Base-by-base conservation (phyloP, 2,113 vertebrate species). In the Thalassoma bifasciatum region DNA sequence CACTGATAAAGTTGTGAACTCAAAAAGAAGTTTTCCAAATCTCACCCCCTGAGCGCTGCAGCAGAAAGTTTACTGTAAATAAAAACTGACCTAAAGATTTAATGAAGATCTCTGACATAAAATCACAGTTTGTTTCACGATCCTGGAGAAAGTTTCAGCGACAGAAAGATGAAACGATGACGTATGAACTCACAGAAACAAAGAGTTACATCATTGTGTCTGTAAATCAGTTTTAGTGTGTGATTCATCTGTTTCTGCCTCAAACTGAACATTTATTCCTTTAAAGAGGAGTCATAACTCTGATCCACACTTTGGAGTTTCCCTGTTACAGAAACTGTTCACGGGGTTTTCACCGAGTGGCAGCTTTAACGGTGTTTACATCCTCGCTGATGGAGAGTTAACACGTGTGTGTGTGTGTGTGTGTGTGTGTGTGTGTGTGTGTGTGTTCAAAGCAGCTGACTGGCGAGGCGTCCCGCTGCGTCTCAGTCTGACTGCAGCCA, bases 381-480 rank as follows among this genome's bases (percentile, higher is more conserved):
- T 49, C 71, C 61, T n/a, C n/a, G n/a, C n/a, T n/a, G n/a, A n/a
- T n/a, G n/a, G n/a, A n/a, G n/a, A n/a, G n/a, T n/a, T n/a, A n/a
- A n/a, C n/a, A n/a, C n/a, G 23, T 24, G 6, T 8, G 6, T 30
- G 5, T 14, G 5, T 30, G 84, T 70, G 79, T 22, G 76, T 79
- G 71, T 65, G 66, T 46, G 37, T 64, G 71, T 37, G 60, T 62
- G 30, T 60, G 75, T 58, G 65, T 76, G 72, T 84, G 83, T 77
- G 83, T 66, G 72, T 14, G 54, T 80, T 76, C 30, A 87, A 88
- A 89, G 88, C 58, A 81, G 87, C 88, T 79, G 87, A 88, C 78
- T 88, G 89, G 89, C 76, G 68, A 79, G 84, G 87, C 46, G 66
- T 74, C 92, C 85, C 13, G 69, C 88, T 86, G 92, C 12, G 77